phyloP scores from a whole-genome alignment of 2,888 invertebrate species.

The Ectropis crepuscularia region DNA sequence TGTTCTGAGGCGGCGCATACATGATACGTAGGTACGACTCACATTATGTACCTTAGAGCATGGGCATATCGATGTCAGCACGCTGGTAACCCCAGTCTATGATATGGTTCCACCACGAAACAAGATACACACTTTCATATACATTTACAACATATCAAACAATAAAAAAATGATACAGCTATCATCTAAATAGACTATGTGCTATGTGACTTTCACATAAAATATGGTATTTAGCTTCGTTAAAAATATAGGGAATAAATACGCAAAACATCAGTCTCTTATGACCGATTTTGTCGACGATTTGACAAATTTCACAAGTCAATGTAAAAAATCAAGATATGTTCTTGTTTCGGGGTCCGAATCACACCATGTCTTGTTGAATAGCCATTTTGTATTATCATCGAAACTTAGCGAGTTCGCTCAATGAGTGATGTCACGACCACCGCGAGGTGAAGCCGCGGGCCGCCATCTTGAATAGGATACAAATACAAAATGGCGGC shows the following conservation, averaged over 20 bases:
- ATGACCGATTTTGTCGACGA: too few species aligned
- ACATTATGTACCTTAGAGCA: conserved; percentile 56
- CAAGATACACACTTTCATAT: conserved; percentile 10
- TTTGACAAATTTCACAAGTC: not conserved
- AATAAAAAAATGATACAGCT: not conserved
- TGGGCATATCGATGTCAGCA: conserved; percentile 54
- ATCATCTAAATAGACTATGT: too few species aligned
- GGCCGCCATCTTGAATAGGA: conserved; percentile 72
- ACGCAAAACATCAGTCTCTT: too few species aligned
- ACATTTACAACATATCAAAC: not conserved
- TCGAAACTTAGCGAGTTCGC: conserved; percentile 41
- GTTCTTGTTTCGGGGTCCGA: conserved; percentile 22
- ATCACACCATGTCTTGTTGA: conserved; percentile 46
- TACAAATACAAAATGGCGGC: conserved; percentile 71
- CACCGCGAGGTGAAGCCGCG: conserved; percentile 61
- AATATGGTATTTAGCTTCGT: too few species aligned
- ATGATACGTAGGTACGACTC: conserved; percentile 58
- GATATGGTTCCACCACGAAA: conserved; percentile 43
- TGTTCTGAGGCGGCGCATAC: conserved; percentile 46
- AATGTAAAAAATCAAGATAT: not conserved
- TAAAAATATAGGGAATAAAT: too few species aligned
- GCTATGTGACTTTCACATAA: too few species aligned
- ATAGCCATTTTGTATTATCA: conserved; percentile 40
- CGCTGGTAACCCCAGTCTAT: conserved; percentile 52
- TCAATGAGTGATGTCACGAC: conserved; percentile 57